Percentiles rank a stretch among this genome's conserved stretches.
These are phyloP conservation scores for Podabrus alpinus DNA, from an alignment of 2,888 invertebrate genomes.

Conservation along the genomic window DNA sequence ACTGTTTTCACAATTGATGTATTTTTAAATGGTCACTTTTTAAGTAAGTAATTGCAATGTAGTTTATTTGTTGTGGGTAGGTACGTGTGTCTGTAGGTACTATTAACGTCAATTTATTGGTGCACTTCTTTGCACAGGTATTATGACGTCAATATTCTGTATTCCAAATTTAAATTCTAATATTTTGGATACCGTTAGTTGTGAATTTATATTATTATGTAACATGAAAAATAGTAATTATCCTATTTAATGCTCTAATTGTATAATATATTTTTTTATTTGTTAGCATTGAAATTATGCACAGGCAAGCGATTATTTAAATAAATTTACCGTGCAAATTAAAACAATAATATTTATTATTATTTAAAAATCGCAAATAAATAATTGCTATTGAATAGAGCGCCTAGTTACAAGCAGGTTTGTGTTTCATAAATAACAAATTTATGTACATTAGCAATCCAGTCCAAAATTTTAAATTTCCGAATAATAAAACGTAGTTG, in stretches of 20 bases:
- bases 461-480: not conserved
- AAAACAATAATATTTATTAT: not conserved
- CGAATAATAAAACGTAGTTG: not conserved
- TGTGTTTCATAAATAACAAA: not conserved
- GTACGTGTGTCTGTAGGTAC: not conserved
- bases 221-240: not conserved
- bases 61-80: not conserved
- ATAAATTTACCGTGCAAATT: not conserved
- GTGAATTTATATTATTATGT: not conserved
- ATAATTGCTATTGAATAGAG: not conserved
- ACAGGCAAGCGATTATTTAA: not conserved
- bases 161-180: not conserved
- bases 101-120: not conserved
- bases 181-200: not conserved
- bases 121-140: not conserved
- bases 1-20: not conserved
- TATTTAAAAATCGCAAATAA: not conserved
- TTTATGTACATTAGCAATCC: not conserved
- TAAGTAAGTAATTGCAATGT: not conserved
- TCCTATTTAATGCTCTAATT: not conserved
- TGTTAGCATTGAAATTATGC: not conserved
- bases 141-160: not conserved
- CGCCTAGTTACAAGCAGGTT: not conserved
- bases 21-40: not conserved
- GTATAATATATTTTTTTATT: not conserved